A percentile compares a stretch with the other conserved stretches of the same genome.
phyloP scores from a whole-genome alignment of 1,140 invertebrate genomes.

The Drosophila lacertosa region DNA sequence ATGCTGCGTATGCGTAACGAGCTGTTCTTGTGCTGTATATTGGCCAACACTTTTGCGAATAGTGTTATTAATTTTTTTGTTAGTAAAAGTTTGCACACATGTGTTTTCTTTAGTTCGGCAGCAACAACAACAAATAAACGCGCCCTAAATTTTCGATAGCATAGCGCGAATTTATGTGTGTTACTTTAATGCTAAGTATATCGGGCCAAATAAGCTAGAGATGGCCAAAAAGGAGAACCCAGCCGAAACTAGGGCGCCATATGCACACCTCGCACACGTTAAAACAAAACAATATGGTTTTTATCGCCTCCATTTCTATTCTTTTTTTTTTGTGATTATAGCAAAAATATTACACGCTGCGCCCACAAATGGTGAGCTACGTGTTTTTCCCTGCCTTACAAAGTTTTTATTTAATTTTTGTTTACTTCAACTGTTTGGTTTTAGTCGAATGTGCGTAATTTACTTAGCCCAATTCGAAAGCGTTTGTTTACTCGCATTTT shows the following conservation, averaged over 20 bases:
- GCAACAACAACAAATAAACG: conserved; percentile 72
- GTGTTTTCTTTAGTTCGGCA: conserved; percentile 67
- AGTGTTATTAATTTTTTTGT: conserved; percentile 1
- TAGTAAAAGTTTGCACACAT: conserved; percentile 71
- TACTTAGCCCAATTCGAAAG: conserved; percentile 71
- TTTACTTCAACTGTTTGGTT: conserved; percentile 63
- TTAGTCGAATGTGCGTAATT: conserved; percentile 68
- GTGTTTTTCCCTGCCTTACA: conserved; percentile 48
- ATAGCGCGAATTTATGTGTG: conserved; percentile 48
- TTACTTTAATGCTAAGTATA: conserved; percentile 44
- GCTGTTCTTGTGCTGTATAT: not conserved
- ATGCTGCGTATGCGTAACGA: conserved; percentile 65
- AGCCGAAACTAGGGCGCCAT: conserved; percentile 70
- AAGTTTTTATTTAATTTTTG: conserved; percentile 41
- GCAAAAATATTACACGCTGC: conserved; percentile 77
- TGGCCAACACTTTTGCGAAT: conserved; percentile 6
- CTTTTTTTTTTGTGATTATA: no score
- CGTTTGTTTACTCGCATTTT: conserved; percentile 51
- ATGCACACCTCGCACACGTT: conserved; percentile 59
- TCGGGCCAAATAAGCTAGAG: conserved; percentile 6
- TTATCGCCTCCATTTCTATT: conserved; percentile 63
- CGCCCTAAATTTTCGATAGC: conserved; percentile 65
- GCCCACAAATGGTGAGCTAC: conserved; percentile 26
- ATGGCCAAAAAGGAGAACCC: conserved; percentile 41
- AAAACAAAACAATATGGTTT: conserved; percentile 73